Conservation (phyloP, 2,113 vertebrate genomes). For the Periophthalmodon schlosseri region DNA sequence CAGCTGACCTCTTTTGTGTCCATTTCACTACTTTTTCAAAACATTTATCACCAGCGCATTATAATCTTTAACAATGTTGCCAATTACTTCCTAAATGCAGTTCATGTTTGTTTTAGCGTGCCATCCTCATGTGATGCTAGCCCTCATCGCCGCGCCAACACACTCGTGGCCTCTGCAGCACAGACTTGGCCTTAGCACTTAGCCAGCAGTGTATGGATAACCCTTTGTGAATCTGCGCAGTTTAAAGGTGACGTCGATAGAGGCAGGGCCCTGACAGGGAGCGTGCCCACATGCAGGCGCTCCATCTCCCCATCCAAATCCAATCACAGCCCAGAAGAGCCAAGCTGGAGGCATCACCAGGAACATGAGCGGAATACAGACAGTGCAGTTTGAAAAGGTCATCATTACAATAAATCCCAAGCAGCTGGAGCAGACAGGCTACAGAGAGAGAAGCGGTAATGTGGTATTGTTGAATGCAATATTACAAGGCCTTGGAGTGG, state of each 20-base stretch:
- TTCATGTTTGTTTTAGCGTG: conserved; percentile 16
- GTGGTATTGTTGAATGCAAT: background rate
- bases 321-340: conserved; percentile 12
- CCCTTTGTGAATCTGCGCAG: conserved; percentile 36
- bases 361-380: conserved; percentile 11
- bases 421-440: conserved; percentile 2
- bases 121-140: background rate
- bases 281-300: conserved; percentile 20
- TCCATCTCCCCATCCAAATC: conserved; percentile 24
- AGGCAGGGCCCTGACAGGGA: conserved; percentile 7
- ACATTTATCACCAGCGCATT: no score
- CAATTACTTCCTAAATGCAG: conserved; percentile 5
- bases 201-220: conserved; percentile 27
- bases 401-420: conserved; percentile 6
- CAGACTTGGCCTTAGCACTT: conserved; percentile 27
- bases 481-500: conserved; percentile 7
- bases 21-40: no score
- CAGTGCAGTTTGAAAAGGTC: conserved; percentile 7
- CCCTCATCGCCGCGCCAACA: conserved; percentile 6
- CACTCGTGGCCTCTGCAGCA: conserved; percentile 20
- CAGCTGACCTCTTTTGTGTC: no score
- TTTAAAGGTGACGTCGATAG: conserved; percentile 39
- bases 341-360: conserved; percentile 1
- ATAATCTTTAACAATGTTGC: no score
- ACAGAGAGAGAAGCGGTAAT: background rate